Conservation (phyloP, 2,888 invertebrate genomes). For the Diabrotica balteata region DNA sequence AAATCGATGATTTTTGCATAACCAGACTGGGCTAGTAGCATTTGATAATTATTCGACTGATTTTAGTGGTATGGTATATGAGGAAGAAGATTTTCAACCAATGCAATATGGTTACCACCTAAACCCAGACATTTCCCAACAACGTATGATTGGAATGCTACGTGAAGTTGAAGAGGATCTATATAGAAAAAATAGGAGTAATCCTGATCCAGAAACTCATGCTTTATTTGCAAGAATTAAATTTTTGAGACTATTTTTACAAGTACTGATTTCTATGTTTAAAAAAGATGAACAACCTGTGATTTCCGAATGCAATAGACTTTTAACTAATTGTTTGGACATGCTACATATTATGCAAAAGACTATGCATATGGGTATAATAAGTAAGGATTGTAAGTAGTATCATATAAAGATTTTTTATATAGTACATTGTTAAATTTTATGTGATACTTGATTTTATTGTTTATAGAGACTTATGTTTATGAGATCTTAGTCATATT, state of each 20-base stretch:
- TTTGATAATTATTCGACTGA: no score
- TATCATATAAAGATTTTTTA: neutral
- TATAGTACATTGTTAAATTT: no score
- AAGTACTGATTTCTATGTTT: constrained; percentile 76
- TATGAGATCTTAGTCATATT: no score
- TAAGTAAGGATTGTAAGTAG: constrained; percentile 52
- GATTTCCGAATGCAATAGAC: constrained; percentile 77
- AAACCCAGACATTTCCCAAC: constrained; percentile 82
- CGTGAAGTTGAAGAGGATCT: constrained; percentile 92
- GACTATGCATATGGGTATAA: constrained; percentile 76
- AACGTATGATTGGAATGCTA: constrained; percentile 80
- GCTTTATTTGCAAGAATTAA: constrained; percentile 82
- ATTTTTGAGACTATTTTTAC: constrained; percentile 86
- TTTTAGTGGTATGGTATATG: constrained; percentile 80
- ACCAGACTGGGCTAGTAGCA: no score
- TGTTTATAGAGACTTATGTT: no score
- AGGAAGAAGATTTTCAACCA: constrained; percentile 96
- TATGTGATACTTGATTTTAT: no score
- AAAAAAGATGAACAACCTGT: constrained; percentile 67
- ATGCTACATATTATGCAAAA: constrained; percentile 81
- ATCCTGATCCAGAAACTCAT: constrained; percentile 63
- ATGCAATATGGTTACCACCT: constrained; percentile 89
- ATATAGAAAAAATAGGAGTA: constrained; percentile 71
- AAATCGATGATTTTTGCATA: no score
- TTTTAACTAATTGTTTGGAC: constrained; percentile 82